Base-by-base conservation (phyloP, 2,888 invertebrate species). In the Mesochorus sp. region DNA sequence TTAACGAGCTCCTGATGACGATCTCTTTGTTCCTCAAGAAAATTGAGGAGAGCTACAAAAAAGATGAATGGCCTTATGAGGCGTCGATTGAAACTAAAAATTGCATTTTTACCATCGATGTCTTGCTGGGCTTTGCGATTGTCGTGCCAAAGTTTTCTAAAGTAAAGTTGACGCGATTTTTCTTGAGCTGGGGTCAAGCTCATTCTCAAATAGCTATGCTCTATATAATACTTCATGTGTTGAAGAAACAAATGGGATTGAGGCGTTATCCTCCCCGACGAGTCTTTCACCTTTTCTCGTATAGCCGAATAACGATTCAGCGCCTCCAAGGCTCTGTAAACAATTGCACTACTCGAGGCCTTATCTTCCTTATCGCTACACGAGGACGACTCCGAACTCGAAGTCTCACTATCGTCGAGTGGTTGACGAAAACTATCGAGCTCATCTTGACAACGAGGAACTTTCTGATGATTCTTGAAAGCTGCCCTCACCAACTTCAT, bases 41-140 rank as follows among this genome's bases (percentile, higher is more conserved):
- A 49, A 10, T 8, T 57, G 14, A 67, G 59, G 5, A 80, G 76
- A 26, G 51, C 80, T 79, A n/a, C 5, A 57, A 75, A 39, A 3
- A 26, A 10, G 17, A 28, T 12, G 2, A 24, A 12, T 44, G 21
- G 21, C 10, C 31, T 53, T 10, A 19, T 42, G 28, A 64, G 8
- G 55, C 14, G 26, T n/a, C 57, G 49, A 37, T 47, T 1, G n/a
- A n/a, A 0, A n/a, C 1, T 26, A n/a, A 17, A 17, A 42, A 47
- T 8, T 0, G 3, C 8, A n/a, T 31, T n/a, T 19, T 1, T 73
- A 79, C 81, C 72, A 3, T 73, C 74, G 39, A 80, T 79, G 14
- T 79, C 74, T 44, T 68, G 67, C 57, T 76, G 77, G 39, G 79
- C 79, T 51, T 34, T 49, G 51, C 67, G 73, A 74, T 80, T 80